Base-by-base conservation (phyloP, 2,113 vertebrate genomes). In the Zosterops hypoxanthus region DNA sequence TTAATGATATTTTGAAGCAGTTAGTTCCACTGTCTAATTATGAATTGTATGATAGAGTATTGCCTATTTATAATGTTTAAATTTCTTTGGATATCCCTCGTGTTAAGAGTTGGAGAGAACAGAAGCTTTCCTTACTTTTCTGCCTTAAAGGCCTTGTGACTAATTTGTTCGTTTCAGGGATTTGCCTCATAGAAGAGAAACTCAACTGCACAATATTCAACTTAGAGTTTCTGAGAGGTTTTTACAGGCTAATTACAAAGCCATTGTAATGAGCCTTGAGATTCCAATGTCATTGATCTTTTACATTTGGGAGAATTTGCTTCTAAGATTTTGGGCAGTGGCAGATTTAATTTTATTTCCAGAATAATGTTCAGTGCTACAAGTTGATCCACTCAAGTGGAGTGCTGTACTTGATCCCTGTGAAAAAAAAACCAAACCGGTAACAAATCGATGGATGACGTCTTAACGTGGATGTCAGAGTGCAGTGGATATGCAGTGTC, bases 21-120 rank as follows among this genome's bases (percentile, higher is more conserved):
- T 96, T 96, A 94, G 88, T 97, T 96, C 86, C 94, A 83, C 86
- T 93, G 88, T 92, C 92, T 96, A 92, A 95, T 96, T 95, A 95
- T 92, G 82, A 96, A 93, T 94, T 94, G 64, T 90, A 64, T 95
- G 88, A 94, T 95, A 83, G 94, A 95, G 71, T 93, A 92, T 94
- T 90, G 95, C 94, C 94, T 96, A 95, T 96, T 97, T 95, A 93
- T 95, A 95, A 94, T 83, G 83, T 95, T 93, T 90, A 86, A 93
- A 93, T 94, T 96, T 93, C 88, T 78, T 46, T 95, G 80, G 52
- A 95, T 94, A 94, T 95, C 92, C 55, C 96, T 92, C 0, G 9
- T 88, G 88, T 90, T 86, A 70, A 69, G 82, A 88, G 86, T 63
- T 83, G 68, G 76, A 94, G 64, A 90, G 94, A 94, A 94, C 90